Percentiles rank a stretch among this genome's conserved stretches.
These are phyloP conservation scores for Achatina immaculata DNA, from an alignment of 1,140 invertebrate genomes.

Conservation along the genomic window DNA sequence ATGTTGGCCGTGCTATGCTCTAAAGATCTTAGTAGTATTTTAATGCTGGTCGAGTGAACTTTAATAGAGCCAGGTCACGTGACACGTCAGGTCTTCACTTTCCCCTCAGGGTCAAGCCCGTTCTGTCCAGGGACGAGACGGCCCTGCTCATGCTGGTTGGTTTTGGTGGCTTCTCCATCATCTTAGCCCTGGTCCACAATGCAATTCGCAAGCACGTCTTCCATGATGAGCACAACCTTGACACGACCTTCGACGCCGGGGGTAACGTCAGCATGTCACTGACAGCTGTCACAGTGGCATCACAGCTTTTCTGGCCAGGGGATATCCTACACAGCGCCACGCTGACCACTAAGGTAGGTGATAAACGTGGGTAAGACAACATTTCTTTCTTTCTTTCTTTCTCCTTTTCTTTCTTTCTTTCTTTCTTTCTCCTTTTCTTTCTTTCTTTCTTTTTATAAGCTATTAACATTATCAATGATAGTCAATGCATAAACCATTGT, in stretches of 20 bases:
- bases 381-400: too few species aligned
- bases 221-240: slow-evolving; percentile 66
- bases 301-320: slow-evolving; percentile 65
- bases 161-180: slow-evolving; percentile 65
- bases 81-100: neutral
- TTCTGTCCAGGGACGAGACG: slow-evolving; percentile 59
- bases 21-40: neutral
- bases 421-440: too few species aligned
- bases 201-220: slow-evolving; percentile 63
- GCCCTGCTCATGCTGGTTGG: slow-evolving; percentile 65
- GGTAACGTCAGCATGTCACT: slow-evolving; percentile 66
- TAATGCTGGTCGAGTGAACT: neutral
- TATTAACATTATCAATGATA: too few species aligned
- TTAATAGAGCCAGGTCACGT: neutral
- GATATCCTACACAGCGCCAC: slow-evolving; percentile 67
- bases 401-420: too few species aligned
- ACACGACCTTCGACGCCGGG: slow-evolving; percentile 71
- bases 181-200: slow-evolving; percentile 63
- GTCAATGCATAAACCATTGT: too few species aligned
- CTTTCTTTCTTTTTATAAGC: too few species aligned
- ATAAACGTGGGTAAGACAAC: too few species aligned
- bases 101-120: slow-evolving; percentile 53
- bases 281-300: slow-evolving; percentile 65
- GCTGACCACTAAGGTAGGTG: slow-evolving; percentile 63
- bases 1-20: neutral